A percentile compares a stretch with the other conserved stretches of the same genome.
phyloP scores from a whole-genome alignment of 2,113 vertebrate species.

The Climacteris rufus region DNA sequence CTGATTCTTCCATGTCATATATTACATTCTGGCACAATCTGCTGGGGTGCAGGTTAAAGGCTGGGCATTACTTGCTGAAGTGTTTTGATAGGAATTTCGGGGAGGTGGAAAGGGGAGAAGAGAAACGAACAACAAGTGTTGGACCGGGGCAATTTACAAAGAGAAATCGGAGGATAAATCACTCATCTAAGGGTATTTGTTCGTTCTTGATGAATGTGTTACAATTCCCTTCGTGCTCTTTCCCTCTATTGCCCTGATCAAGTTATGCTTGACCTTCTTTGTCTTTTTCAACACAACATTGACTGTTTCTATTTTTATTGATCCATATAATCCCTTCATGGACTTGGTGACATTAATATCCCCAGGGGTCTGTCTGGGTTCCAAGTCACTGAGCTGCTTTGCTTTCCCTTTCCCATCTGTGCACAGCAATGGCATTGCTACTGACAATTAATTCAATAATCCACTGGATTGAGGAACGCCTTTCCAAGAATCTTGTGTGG shows the following conservation, averaged over 20 bases:
- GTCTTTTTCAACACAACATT: constrained; percentile 36
- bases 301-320: constrained; percentile 65
- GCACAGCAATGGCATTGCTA: neutral
- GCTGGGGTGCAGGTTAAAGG: neutral
- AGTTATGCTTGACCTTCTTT: constrained; percentile 56
- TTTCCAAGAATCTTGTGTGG: constrained; percentile 27
- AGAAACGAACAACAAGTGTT: neutral
- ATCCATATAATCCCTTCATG: constrained; percentile 33
- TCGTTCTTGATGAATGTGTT: neutral
- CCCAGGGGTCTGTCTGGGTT: constrained; percentile 3
- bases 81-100: neutral
- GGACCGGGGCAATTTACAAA: neutral
- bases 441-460: constrained; percentile 46
- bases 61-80: neutral
- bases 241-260: neutral
- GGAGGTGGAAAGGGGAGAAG: neutral
- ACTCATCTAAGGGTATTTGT: neutral
- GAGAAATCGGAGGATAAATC: neutral
- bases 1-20: neutral
- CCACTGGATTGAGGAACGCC: neutral
- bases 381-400: constrained; percentile 23
- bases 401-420: neutral
- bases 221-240: neutral
- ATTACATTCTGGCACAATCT: neutral
- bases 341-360: constrained; percentile 52